phyloP scores from a whole-genome alignment of 2,797 vertebrate genomes.

The Novumbra hubbsi region DNA sequence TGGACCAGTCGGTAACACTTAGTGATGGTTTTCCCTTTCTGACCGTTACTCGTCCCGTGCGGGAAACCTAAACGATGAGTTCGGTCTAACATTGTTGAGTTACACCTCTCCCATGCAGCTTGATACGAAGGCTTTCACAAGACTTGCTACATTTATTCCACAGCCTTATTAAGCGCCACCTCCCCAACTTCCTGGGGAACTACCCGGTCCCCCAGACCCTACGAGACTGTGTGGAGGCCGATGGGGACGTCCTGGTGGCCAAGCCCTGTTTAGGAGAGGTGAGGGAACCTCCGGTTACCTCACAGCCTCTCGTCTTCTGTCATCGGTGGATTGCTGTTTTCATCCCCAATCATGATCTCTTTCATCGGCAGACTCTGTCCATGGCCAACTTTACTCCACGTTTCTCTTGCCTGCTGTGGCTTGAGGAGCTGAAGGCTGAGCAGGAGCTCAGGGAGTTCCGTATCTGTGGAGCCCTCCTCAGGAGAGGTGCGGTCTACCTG shows the following conservation, averaged over 20 bases:
- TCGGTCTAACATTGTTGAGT: neutral
- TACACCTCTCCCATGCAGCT: neutral
- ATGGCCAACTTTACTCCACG: slow-evolving; percentile 67
- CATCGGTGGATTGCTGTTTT: neutral
- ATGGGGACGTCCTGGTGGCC: slow-evolving; percentile 81
- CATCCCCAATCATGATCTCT: neutral
- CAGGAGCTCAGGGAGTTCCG: slow-evolving; percentile 68
- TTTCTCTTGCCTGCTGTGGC: slow-evolving; percentile 77
- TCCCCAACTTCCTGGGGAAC: slow-evolving; percentile 83
- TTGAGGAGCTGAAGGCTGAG: slow-evolving; percentile 76
- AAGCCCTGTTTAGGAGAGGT: slow-evolving; percentile 88
- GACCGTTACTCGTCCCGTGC: neutral
- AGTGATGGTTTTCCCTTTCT: neutral
- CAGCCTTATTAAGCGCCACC: slow-evolving; percentile 72
- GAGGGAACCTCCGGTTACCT: slow-evolving; percentile 1
- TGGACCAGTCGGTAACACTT: too few species aligned
- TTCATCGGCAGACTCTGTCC: slow-evolving; percentile 64
- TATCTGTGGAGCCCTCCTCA: slow-evolving; percentile 69
- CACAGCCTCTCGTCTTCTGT: neutral
- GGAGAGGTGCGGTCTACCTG: slow-evolving; percentile 64
- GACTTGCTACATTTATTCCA: neutral
- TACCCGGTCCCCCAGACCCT: slow-evolving; percentile 83
- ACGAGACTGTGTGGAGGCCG: slow-evolving; percentile 80
- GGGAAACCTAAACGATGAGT: neutral
- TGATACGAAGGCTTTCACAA: neutral